phyloP scores from a whole-genome alignment of 2,797 vertebrate genomes.

The Bucorvus abyssinicus region DNA sequence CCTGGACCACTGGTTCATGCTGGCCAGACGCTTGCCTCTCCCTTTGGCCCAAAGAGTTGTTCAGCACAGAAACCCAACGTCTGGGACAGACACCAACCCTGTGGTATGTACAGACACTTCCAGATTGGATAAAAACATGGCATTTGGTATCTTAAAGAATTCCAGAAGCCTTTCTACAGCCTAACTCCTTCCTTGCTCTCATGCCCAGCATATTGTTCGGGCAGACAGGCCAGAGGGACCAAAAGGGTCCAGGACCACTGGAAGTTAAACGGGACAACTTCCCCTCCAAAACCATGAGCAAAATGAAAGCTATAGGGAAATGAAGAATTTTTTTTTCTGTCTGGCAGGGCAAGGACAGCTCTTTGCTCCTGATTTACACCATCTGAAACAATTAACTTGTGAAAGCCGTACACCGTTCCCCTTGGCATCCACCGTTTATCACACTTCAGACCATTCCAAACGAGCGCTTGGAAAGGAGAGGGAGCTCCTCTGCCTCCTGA shows the following conservation, averaged over 20 bases:
- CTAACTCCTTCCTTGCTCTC: background rate
- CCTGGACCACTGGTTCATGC: background rate
- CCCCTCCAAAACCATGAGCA: background rate
- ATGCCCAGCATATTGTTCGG: background rate
- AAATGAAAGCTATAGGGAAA: background rate
- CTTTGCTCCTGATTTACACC: constrained; percentile 32
- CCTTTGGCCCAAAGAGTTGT: background rate
- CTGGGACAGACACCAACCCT: background rate
- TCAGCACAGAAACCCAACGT: background rate
- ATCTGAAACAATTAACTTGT: constrained; percentile 35
- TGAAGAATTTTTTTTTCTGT: background rate
- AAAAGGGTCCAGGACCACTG: background rate
- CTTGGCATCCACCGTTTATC: constrained; percentile 15
- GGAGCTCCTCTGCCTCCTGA: background rate
- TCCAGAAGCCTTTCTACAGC: background rate
- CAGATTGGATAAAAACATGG: background rate
- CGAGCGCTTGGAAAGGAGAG: constrained; percentile 22
- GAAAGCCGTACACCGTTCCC: background rate
- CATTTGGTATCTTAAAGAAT: background rate
- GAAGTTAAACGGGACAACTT: background rate
- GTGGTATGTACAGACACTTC: background rate
- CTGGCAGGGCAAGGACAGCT: background rate
- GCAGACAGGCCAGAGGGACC: background rate
- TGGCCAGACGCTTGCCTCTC: background rate
- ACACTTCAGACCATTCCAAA: constrained; percentile 8